These are phyloP conservation scores for Zeugodacus cucurbitae DNA, from an alignment of 1,140 invertebrate genomes.

Conservation along the genomic window DNA sequence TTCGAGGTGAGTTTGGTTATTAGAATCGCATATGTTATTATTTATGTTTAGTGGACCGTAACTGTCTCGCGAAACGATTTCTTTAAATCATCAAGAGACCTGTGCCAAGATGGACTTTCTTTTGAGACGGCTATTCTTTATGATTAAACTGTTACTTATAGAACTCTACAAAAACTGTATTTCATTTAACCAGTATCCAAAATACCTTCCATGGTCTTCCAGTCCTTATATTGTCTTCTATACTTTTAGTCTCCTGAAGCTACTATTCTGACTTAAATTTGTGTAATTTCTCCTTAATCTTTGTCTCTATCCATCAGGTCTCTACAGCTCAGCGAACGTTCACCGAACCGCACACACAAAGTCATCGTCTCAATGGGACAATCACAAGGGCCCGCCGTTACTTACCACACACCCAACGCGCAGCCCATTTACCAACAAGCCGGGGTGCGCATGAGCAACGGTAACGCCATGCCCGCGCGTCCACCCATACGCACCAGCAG, in stretches of 20 bases:
- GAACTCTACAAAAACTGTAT: too few relatives aligned
- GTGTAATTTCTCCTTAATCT: neutral
- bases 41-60: neutral
- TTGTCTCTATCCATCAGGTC: conserved; percentile 51
- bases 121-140: too few relatives aligned
- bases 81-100: neutral
- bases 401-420: conserved; percentile 43
- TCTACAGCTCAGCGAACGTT: conserved; percentile 62
- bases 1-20: conserved; percentile 55
- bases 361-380: conserved; percentile 54
- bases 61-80: neutral
- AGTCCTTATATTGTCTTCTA: too few relatives aligned
- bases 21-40: neutral
- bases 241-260: too few relatives aligned
- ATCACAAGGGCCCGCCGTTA: conserved; percentile 1
- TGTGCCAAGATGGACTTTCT: too few relatives aligned
- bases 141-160: too few relatives aligned
- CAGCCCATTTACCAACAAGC: conserved; percentile 50
- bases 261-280: neutral
- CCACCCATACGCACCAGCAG: conserved; percentile 50
- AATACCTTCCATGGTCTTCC: too few relatives aligned
- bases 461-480: conserved; percentile 43
- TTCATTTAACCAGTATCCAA: too few relatives aligned
- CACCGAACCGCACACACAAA: conserved; percentile 61
- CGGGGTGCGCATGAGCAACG: conserved; percentile 38